Evolutionary conservation across 2,113 vertebrate species (phyloP).

Genomic region (Xenotilapia leptura): DNA sequence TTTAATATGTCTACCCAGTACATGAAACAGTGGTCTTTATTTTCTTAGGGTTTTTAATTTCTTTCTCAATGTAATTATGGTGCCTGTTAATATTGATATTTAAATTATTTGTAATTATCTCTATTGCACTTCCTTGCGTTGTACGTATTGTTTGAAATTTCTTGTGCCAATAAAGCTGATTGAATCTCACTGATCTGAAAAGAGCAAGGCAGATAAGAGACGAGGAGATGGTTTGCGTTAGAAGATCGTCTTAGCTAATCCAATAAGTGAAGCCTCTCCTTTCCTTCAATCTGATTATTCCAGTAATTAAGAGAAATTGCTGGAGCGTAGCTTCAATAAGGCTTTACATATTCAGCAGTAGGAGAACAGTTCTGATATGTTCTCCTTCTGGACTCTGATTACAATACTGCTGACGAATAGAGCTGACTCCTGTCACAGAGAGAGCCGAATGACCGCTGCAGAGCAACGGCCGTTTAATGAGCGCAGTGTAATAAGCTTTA

Average conservation of each 20-base stretch:
- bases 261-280: conserved; percentile 54
- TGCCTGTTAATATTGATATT: not conserved
- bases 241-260: conserved; percentile 55
- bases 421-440: not conserved
- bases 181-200: conserved; percentile 24
- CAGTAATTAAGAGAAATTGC: conserved; percentile 69
- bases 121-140: not conserved
- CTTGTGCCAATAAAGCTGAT: conserved; percentile 13
- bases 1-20: not conserved
- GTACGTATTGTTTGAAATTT: conserved; percentile 6
- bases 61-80: not conserved
- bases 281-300: conserved; percentile 66
- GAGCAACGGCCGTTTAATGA: not conserved
- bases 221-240: not conserved
- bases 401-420: not conserved
- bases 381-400: conserved; percentile 25
- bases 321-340: conserved; percentile 46
- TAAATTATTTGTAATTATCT: conserved; percentile 20
- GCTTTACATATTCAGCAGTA: conserved; percentile 65
- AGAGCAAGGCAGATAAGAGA: conserved; percentile 5
- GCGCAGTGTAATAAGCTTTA: not conserved
- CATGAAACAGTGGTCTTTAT: not conserved
- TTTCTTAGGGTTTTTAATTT: not conserved
- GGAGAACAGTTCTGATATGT: not conserved
- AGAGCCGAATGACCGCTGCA: not conserved